phyloP scores from a whole-genome alignment of 2,113 vertebrate species.

The Microcebus tavaratra region DNA sequence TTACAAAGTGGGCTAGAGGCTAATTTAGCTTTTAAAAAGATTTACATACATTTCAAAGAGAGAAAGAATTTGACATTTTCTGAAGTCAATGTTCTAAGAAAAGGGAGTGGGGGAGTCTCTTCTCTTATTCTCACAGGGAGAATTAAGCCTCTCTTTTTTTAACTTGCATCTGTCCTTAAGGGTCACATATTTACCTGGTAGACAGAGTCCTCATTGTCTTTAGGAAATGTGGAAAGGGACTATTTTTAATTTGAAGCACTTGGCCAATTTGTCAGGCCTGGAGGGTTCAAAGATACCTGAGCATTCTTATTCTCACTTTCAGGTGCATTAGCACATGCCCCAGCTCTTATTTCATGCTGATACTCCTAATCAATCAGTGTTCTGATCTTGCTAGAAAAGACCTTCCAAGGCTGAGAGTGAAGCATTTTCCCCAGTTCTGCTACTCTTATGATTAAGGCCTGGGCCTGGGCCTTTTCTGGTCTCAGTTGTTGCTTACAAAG shows the following conservation, averaged over 20 bases:
- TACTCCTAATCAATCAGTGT: background rate
- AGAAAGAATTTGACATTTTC: background rate
- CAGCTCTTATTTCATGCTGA: background rate
- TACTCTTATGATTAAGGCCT: background rate
- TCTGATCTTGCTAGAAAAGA: background rate
- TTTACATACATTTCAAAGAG: background rate
- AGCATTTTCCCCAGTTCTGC: background rate
- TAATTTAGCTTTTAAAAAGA: background rate
- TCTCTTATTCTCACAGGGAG: background rate
- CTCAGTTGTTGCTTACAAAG: background rate
- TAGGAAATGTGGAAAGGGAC: background rate
- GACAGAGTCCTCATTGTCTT: background rate
- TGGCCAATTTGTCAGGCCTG: background rate
- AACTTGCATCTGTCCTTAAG: background rate
- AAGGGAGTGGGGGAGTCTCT: background rate
- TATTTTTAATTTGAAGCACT: background rate
- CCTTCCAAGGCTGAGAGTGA: background rate
- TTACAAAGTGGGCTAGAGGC: background rate
- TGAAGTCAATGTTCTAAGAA: background rate
- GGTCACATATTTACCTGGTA: background rate
- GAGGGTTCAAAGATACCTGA: too few relatives aligned
- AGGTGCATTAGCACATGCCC: background rate
- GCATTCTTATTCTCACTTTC: background rate
- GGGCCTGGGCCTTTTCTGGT: background rate
- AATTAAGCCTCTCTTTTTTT: background rate